Evolutionary conservation across 2,888 invertebrate genomes (phyloP).

Genomic region (Agapetus fuscipes): DNA sequence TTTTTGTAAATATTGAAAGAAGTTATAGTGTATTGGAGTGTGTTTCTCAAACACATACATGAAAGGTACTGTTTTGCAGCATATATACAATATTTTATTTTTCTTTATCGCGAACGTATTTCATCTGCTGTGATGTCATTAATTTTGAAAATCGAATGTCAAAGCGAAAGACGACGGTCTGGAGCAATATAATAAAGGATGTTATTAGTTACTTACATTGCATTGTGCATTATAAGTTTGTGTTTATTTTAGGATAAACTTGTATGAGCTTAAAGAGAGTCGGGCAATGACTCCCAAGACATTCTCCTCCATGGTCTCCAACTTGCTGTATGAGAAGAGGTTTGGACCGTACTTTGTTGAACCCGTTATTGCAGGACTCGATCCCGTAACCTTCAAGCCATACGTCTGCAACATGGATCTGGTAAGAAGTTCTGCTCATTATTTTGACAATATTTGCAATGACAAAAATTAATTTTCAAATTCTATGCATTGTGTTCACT

Average conservation of each 20-base stretch:
- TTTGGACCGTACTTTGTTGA: conserved; percentile 98
- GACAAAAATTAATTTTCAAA: background rate
- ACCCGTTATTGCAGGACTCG: conserved; percentile 90
- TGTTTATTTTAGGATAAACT: conserved; percentile 67
- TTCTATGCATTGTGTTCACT: background rate
- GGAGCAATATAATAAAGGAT: too few species aligned
- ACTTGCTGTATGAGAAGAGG: conserved; percentile 88
- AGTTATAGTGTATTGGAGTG: too few species aligned
- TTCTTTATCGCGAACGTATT: too few species aligned
- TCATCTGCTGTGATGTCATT: too few species aligned
- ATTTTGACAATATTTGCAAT: background rate
- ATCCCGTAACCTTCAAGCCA: conserved; percentile 75
- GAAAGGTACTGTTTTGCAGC: too few species aligned
- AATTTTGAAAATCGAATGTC: too few species aligned
- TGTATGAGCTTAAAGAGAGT: conserved; percentile 93
- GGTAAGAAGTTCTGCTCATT: conserved; percentile 49
- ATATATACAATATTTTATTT: too few species aligned
- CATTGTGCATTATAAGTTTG: too few species aligned
- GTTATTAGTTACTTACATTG: too few species aligned
- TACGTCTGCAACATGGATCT: conserved; percentile 93
- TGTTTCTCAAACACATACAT: too few species aligned
- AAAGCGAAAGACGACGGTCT: too few species aligned
- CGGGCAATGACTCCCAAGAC: conserved; percentile 85
- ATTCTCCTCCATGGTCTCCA: conserved; percentile 87
- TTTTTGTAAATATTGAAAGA: too few species aligned